These are phyloP conservation scores for Drosophila aff. DNA, from an alignment of 1,140 invertebrate genomes.

Conservation along the genomic window DNA sequence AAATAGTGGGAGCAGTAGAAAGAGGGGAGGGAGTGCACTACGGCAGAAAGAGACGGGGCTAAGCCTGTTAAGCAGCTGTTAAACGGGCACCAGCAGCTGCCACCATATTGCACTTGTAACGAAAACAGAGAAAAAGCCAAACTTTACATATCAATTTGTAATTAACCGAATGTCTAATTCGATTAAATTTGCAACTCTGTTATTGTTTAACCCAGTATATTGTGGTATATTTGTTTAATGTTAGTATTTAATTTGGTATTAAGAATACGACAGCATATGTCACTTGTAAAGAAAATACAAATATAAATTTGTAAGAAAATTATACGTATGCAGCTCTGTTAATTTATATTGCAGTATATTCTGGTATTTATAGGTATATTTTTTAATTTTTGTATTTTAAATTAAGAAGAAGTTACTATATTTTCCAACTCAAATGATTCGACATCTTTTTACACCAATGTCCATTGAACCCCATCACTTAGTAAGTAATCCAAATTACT, in stretches of 20 bases:
- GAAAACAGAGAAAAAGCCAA: neutral
- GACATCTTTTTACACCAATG: neutral
- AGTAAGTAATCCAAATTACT: constrained; percentile 9
- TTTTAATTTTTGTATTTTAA: too few relatives aligned
- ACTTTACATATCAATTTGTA: neutral
- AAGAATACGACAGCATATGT: neutral
- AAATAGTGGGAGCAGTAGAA: neutral
- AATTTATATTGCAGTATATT: neutral
- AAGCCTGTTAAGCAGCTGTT: constrained; percentile 73
- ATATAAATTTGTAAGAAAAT: neutral
- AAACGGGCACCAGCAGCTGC: constrained; percentile 49
- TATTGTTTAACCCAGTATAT: neutral
- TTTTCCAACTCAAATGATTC: neutral
- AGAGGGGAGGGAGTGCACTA: constrained; percentile 3
- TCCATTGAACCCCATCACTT: constrained; percentile 1
- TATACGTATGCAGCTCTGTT: neutral
- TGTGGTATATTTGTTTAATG: too few relatives aligned
- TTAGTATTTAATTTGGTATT: neutral
- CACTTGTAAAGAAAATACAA: neutral
- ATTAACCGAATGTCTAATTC: neutral
- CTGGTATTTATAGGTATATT: neutral
- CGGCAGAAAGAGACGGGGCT: constrained; percentile 1
- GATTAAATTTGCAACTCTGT: neutral
- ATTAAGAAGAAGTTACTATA: too few relatives aligned
- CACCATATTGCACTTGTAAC: constrained; percentile 37